A percentile compares a stretch with the other conserved stretches of the same genome.
phyloP scores from a whole-genome alignment of 2,113 vertebrate species.

The Antechinus stuartii region DNA sequence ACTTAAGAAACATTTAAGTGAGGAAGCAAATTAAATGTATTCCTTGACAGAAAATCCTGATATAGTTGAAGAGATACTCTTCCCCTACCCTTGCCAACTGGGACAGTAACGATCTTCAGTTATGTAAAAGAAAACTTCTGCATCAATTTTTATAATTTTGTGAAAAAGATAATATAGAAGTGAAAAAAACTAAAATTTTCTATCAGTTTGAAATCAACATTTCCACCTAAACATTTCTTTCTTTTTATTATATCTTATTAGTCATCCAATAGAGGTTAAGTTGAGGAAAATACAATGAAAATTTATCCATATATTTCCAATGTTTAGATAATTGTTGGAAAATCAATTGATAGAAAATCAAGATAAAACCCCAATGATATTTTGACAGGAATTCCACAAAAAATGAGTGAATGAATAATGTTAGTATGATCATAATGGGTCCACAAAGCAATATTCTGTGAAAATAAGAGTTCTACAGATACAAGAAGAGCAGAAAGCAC shows the following conservation, averaged over 20 bases:
- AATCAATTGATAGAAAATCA: constrained; percentile 56
- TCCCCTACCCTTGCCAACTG: too few relatives aligned
- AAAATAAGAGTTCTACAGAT: neutral
- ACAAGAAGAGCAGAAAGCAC: constrained; percentile 33
- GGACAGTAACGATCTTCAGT: neutral
- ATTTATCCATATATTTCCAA: constrained; percentile 15
- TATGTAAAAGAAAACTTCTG: neutral
- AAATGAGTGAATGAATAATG: constrained; percentile 47
- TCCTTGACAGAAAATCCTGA: neutral
- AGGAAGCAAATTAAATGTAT: constrained; percentile 20
- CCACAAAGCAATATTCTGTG: neutral
- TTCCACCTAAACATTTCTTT: constrained; percentile 22
- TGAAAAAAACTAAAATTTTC: constrained; percentile 21
- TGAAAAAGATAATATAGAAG: constrained; percentile 33
- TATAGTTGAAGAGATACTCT: neutral
- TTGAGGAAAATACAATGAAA: constrained; percentile 51
- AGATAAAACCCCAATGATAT: constrained; percentile 39
- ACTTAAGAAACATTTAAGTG: constrained; percentile 1
- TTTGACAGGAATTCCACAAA: constrained; percentile 41
- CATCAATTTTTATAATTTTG: constrained; percentile 35
- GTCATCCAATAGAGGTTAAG: constrained; percentile 27
- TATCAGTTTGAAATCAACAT: constrained; percentile 25
- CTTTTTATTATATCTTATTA: constrained; percentile 24
- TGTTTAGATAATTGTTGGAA: constrained; percentile 61
- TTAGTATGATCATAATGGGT: constrained; percentile 9